Base-by-base conservation (phyloP, 1,140 invertebrate genomes). In the Leptoteleia sp. region DNA sequence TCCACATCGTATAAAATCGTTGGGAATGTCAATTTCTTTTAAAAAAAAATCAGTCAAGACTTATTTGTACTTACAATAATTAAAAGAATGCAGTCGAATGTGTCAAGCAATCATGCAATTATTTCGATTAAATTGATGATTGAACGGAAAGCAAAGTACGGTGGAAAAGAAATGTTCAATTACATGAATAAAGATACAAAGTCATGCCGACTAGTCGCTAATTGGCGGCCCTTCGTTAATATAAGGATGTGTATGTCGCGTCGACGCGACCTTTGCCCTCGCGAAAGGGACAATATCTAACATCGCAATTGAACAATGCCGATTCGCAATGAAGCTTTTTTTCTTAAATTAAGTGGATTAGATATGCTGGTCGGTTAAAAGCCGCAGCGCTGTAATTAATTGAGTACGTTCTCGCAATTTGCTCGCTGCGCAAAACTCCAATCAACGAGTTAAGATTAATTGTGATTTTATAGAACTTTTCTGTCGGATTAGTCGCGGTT, bases 111-210 rank as follows among this genome's bases (percentile, higher is more conserved):
- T 65, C 25, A 16, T 7, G 12, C 35, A 27, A 15, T 3, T 13
- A 15, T 64, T 40, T 42, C 8, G 38, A 27, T 48, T 42, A 68
- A 79, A 68, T 45, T 15, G 52, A 22, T n/a, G n/a, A n/a, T n/a
- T n/a, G n/a, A n/a, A 19, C 57, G 38, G 9, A 48, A 37, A 13
- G 31, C 6, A 19, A 6, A 37, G 29, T 50, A 67, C 45, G 38
- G 29, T 48, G 17, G 35, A 72, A 73, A 81, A 70, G 70, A 81
- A 81, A 78, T 78, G 75, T 59, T 78, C 75, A 78, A 81, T 81
- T 70, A 71, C 31, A 38, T 42, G 65, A 78, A 81, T 75, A 45
- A 75, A 65, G 54, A 61, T 43, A 80, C 62, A 80, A 77, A 73
- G 68, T 64, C 33, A 38, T 25, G 17, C 54, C 73, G 55, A 45